phyloP scores from a whole-genome alignment of 2,888 invertebrate genomes.

The Cataglyphis albicans region DNA sequence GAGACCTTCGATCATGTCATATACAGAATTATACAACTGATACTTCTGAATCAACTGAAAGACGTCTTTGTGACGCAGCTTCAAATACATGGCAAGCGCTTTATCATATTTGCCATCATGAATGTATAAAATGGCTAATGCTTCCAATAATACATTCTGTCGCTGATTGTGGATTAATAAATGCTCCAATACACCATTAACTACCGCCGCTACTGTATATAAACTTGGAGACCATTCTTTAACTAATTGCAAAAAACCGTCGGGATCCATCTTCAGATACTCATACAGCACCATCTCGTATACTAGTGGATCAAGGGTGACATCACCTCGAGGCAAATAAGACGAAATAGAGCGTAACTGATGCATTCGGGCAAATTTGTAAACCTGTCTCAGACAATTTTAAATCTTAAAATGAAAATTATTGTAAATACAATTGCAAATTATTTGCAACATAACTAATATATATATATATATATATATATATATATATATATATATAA shows the following conservation, averaged over 20 bases:
- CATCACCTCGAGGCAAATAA: conserved; percentile 90
- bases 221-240: conserved; percentile 95
- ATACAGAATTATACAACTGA: conserved; percentile 93
- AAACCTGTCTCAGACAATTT: conserved; percentile 85
- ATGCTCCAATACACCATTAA: conserved; percentile 94
- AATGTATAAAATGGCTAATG: conserved; percentile 95
- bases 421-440: not conserved
- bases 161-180: conserved; percentile 90
- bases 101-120: conserved; percentile 96
- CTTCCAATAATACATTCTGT: conserved; percentile 92
- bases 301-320: conserved; percentile 91
- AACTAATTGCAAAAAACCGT: conserved; percentile 93
- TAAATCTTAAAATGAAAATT: not conserved
- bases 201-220: conserved; percentile 93
- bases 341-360: conserved; percentile 90
- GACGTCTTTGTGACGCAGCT: conserved; percentile 95
- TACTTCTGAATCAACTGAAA: conserved; percentile 95
- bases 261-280: conserved; percentile 93
- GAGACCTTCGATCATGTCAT: conserved; percentile 94
- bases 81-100: conserved; percentile 95
- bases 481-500: not conserved
- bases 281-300: conserved; percentile 98
- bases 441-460: not conserved
- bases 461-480: not conserved
- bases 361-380: conserved; percentile 94